phyloP scores from a whole-genome alignment of 2,797 vertebrate species.

The Trachops cirrhosus region DNA sequence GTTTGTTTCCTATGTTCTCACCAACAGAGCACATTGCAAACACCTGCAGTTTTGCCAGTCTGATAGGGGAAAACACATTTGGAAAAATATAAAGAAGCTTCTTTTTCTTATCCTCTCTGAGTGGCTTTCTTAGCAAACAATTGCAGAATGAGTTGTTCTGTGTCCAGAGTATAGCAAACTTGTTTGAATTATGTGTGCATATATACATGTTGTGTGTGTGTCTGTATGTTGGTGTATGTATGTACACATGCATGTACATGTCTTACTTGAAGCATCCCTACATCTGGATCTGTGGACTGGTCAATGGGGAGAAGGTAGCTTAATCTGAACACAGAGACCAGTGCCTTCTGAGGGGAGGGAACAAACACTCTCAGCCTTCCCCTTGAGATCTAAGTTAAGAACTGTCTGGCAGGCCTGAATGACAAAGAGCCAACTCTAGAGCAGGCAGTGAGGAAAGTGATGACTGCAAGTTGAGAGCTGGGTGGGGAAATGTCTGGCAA shows the following conservation, averaged over 20 bases:
- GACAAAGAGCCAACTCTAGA: not conserved
- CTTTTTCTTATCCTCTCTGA: not conserved
- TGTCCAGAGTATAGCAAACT: not conserved
- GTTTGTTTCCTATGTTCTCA: fast-evolving
- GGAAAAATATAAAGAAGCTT: not conserved
- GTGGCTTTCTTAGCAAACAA: not conserved
- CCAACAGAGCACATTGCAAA: not conserved
- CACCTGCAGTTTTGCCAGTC: not conserved
- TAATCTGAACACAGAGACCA: not conserved
- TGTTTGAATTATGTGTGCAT: not conserved
- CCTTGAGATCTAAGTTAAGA: not conserved
- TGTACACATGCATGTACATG: fast-evolving
- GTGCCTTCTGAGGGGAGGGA: not conserved
- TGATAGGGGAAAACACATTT: not conserved
- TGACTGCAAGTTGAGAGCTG: not conserved
- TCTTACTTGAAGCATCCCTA: not conserved
- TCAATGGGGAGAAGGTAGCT: not conserved
- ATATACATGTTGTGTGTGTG: fast-evolving
- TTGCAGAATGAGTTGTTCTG: not conserved
- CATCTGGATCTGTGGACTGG: not conserved
- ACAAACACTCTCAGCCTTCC: fast-evolving
- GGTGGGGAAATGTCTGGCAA: not conserved
- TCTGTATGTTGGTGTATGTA: not conserved
- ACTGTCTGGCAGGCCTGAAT: not conserved
- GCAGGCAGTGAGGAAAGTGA: not conserved